Percentiles rank a stretch among this genome's conserved stretches.
Evolutionary conservation across 2,888 invertebrate species (phyloP).

Genomic region (Drosophila incognita): DNA sequence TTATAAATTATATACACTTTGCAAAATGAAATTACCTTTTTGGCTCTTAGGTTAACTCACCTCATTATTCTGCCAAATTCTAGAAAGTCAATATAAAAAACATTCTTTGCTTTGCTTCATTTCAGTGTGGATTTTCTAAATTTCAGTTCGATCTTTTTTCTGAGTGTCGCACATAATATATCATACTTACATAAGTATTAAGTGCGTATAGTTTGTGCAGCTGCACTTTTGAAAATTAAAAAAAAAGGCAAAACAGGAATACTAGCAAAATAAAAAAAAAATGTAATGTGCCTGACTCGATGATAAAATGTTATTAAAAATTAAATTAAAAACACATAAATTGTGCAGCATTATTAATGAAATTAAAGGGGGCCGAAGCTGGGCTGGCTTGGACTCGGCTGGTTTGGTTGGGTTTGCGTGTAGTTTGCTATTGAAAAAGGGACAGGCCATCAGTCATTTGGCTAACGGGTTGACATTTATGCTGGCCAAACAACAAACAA

Average conservation of each 20-base stretch:
- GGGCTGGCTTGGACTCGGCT: neutral
- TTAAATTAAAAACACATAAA: conserved; percentile 69
- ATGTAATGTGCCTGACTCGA: conserved; percentile 44
- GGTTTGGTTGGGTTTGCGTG: neutral
- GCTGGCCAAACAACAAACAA: conserved; percentile 55
- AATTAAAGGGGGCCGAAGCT: neutral
- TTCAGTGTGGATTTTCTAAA: neutral
- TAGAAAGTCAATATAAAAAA: too few relatives aligned
- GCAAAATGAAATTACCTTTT: neutral
- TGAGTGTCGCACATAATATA: conserved; percentile 13
- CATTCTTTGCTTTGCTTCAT: neutral
- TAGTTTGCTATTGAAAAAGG: conserved; percentile 10
- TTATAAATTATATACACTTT: neutral
- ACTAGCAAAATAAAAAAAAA: conserved; percentile 28
- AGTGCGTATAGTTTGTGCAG: conserved; percentile 33
- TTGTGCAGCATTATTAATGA: conserved; percentile 43
- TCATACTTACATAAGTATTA: conserved; percentile 12
- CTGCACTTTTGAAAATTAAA: conserved; percentile 66
- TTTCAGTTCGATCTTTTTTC: neutral
- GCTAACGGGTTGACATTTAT: conserved; percentile 65
- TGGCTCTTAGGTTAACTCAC: neutral
- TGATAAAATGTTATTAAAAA: conserved; percentile 67
- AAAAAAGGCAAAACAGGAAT: conserved; percentile 19
- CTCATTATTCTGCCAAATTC: neutral
- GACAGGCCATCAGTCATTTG: conserved; percentile 59